Conservation (phyloP, 2,113 vertebrate genomes). For the Pionites leucogaster region DNA sequence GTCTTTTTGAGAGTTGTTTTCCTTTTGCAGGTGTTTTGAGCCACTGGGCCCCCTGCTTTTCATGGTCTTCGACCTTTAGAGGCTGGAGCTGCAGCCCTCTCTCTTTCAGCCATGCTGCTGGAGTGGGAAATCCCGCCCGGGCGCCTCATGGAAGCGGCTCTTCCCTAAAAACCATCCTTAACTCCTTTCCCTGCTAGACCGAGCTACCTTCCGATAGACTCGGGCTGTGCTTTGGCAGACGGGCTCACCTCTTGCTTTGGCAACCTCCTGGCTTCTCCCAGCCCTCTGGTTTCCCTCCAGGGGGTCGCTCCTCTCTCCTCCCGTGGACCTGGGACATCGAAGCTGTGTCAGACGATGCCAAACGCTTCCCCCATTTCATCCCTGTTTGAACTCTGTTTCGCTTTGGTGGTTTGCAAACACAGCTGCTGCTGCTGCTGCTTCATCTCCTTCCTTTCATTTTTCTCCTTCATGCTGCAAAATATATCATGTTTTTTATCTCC, state of each 20-base stretch:
- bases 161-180: constrained; percentile 61
- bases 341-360: constrained; percentile 42
- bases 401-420: constrained; percentile 62
- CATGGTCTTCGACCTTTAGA: constrained; percentile 62
- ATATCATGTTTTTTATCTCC: constrained; percentile 60
- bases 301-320: constrained; percentile 19
- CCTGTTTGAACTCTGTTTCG: constrained; percentile 43
- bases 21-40: constrained; percentile 70
- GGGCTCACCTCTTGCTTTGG: constrained; percentile 55
- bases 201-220: constrained; percentile 51
- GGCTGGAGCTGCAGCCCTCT: constrained; percentile 62
- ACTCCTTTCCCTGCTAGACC: constrained; percentile 61
- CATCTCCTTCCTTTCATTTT: neutral
- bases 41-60: constrained; percentile 45
- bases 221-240: constrained; percentile 45
- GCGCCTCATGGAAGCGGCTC: constrained; percentile 56
- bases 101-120: constrained; percentile 61
- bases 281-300: constrained; percentile 54
- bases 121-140: constrained; percentile 63
- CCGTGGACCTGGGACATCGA: constrained; percentile 3
- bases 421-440: constrained; percentile 18
- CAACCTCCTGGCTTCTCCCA: constrained; percentile 66
- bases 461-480: constrained; percentile 50
- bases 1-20: constrained; percentile 67
- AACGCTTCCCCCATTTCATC: constrained; percentile 47